These are phyloP conservation scores for Apotomis capreana DNA, from an alignment of 2,888 invertebrate species.

Conservation along the genomic window DNA sequence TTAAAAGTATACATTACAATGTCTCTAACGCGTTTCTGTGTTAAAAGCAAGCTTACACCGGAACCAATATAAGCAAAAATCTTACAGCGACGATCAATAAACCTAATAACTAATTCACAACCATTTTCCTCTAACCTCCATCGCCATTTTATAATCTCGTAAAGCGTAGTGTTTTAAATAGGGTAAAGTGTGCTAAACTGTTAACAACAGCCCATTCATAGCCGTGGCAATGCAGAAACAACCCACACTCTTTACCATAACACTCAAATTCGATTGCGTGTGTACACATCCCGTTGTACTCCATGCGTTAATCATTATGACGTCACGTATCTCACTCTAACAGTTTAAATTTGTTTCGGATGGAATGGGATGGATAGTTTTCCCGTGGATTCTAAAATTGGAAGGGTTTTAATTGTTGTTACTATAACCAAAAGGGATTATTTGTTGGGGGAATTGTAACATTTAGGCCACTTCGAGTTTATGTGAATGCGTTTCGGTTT, in stretches of 20 bases:
- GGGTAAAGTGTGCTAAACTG: slow-evolving; percentile 34
- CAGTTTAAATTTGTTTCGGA: not conserved
- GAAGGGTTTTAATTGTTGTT: slow-evolving; percentile 23
- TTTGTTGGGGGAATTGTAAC: not conserved
- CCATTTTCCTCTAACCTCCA: not conserved
- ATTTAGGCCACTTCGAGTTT: not conserved
- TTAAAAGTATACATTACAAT: too few relatives aligned
- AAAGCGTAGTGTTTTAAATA: slow-evolving; percentile 19
- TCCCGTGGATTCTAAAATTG: slow-evolving; percentile 33
- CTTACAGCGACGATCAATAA: too few relatives aligned
- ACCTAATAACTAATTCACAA: not conserved
- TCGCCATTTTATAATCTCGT: slow-evolving; percentile 22
- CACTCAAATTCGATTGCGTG: not conserved
- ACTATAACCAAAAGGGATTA: slow-evolving; percentile 2
- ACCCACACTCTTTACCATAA: not conserved
- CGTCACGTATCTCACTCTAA: slow-evolving; percentile 18
- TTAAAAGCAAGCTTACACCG: too few relatives aligned
- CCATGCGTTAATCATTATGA: slow-evolving; percentile 25
- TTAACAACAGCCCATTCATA: slow-evolving; percentile 25
- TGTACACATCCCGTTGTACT: slow-evolving; percentile 9
- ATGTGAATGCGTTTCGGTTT: not conserved
- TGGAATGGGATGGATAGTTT: slow-evolving; percentile 9
- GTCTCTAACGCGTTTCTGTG: too few relatives aligned
- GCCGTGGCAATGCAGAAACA: not conserved
- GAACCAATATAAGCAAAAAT: too few relatives aligned